Evolutionary conservation across 2,113 vertebrate genomes (phyloP).

Genomic region (Crotalus viridis): DNA sequence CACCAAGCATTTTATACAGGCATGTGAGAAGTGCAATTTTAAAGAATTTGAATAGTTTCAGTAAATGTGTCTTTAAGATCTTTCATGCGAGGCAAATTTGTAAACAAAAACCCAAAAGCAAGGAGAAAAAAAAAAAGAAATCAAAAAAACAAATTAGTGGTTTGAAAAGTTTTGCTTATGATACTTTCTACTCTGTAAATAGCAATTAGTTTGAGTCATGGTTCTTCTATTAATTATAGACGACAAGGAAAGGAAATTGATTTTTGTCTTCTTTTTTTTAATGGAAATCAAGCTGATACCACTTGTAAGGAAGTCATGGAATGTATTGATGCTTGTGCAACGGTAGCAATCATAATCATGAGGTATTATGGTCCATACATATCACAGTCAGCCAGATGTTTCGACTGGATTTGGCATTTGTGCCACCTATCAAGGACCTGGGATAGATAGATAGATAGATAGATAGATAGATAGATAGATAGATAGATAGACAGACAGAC

Average conservation of each 20-base stretch:
- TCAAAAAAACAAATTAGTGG: conserved; percentile 23
- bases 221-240: conserved; percentile 28
- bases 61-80: conserved; percentile 38
- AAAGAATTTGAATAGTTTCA: conserved; percentile 40
- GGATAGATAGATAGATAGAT: too few relatives aligned
- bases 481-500: too few relatives aligned
- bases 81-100: conserved; percentile 47
- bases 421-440: too few relatives aligned
- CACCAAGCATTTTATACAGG: conserved; percentile 23
- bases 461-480: too few relatives aligned
- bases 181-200: conserved; percentile 4
- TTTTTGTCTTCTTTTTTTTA: conserved; percentile 18
- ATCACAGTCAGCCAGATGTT: too few relatives aligned
- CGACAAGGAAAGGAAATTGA: conserved; percentile 7
- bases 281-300: background rate
- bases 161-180: conserved; percentile 39
- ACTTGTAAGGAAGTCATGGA: background rate
- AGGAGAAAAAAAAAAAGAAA: conserved; percentile 21
- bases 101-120: conserved; percentile 31
- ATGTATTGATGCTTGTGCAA: background rate
- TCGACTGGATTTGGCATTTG: too few relatives aligned
- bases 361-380: background rate
- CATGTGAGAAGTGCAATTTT: conserved; percentile 34
- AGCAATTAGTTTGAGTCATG: conserved; percentile 1
- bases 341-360: background rate